phyloP scores from a whole-genome alignment of 2,797 vertebrate species.

The Aeoliscus strigatus region DNA sequence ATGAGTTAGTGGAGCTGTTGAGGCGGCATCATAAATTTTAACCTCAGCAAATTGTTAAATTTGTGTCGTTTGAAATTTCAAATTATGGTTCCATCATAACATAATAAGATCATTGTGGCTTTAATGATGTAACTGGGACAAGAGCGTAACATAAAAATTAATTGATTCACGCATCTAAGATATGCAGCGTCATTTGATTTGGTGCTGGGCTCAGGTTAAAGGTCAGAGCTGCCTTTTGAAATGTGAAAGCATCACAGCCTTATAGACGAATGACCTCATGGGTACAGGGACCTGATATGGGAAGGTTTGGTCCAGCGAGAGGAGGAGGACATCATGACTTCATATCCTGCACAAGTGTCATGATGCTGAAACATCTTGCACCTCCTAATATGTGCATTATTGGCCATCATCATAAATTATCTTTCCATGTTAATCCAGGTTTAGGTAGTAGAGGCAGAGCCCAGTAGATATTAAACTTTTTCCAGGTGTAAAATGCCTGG shows the following conservation, averaged over 20 bases:
- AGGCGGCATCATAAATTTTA: conserved; percentile 37
- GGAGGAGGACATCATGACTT: too few species aligned
- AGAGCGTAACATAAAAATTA: conserved; percentile 28
- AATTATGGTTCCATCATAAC: conserved; percentile 31
- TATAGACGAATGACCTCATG: too few species aligned
- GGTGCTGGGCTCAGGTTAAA: conserved; percentile 1
- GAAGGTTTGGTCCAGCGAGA: neutral
- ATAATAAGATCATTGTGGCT: conserved; percentile 7
- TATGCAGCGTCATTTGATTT: neutral
- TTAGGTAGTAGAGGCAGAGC: too few species aligned
- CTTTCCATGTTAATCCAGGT: too few species aligned
- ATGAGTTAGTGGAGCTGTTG: conserved; percentile 32
- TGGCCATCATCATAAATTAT: too few species aligned
- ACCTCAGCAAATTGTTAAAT: conserved; percentile 21
- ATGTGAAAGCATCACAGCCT: neutral
- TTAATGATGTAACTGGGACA: conserved; percentile 18
- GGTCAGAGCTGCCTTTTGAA: conserved; percentile 12
- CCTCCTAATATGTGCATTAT: too few species aligned
- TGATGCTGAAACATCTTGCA: too few species aligned
- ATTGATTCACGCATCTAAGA: conserved; percentile 27
- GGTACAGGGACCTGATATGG: neutral
- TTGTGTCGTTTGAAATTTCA: conserved; percentile 21
- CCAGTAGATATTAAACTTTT: too few species aligned
- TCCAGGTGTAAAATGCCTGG: too few species aligned
- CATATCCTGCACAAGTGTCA: too few species aligned